Evolutionary conservation across 2,888 invertebrate genomes (phyloP), one percentile per base, ranked within the genome.

Genomic region (Brachypalpus laphriformis): DNA sequence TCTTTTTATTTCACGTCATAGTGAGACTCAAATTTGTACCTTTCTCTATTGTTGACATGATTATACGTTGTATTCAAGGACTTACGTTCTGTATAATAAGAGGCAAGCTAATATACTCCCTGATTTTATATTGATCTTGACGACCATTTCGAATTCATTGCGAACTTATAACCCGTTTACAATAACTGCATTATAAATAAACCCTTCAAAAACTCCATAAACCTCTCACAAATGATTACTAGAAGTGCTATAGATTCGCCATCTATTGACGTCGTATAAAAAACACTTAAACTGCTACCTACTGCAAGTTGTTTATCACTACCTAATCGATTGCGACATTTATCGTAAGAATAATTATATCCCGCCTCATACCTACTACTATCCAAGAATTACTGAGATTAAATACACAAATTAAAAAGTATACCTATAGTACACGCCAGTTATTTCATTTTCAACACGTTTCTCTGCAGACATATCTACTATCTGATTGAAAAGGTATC

Each of bases 261-360:
- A 49, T 20, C 28, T 8, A 9, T 20, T 42, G 31, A 7, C 61
- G 40, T 49, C 72, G 49, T 49, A 7, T 11, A 25, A 49, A 51
- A n/a, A 20, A 20, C 37, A 66, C 28, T 49, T 47, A 47, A 63
- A 31, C 1, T 22, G 16, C 45, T 70, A 42, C 54, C 56, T 70
- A 45, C 70, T 70, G 40, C 8, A 34, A n/a, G 25, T 5, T 25
- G 31, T 54, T 25, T 25, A 45, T 34, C 45, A 25, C 54, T 9
- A 16, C n/a, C 49, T 74, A 65, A 85, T 81, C 75, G 75, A 71
- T 81, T 85, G 75, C 65, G 85, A 85, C 85, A 85, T 66, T 80
- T 80, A 80, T 76, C 76, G 76, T 71, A 56, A 71, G n/a, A 71
- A 71, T 76, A 59, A 70, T 71, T 59, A 71, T 45, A 63, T 59